Evolutionary conservation across 2,888 invertebrate species (phyloP).

Genomic region (Cosmia pyralina): DNA sequence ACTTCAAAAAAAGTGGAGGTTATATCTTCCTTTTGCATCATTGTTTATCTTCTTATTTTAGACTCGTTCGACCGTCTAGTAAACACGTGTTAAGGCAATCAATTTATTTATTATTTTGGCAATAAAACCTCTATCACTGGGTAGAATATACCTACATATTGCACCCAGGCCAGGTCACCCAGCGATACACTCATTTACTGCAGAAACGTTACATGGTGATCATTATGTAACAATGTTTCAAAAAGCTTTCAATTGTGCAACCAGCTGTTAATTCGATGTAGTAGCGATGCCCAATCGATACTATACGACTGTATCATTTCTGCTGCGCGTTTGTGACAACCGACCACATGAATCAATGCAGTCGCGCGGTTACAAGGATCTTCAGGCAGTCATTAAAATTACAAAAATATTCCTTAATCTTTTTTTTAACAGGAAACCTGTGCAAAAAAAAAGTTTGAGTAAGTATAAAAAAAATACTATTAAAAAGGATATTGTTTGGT

Average conservation of each 20-base stretch:
- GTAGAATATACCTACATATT: neutral
- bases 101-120: neutral
- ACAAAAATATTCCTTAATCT: neutral
- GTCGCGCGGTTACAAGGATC: neutral
- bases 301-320: neutral
- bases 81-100: conserved; percentile 76
- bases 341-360: neutral
- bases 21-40: conserved; percentile 23
- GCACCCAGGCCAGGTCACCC: neutral
- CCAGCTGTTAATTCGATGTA: neutral
- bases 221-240: neutral
- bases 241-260: neutral
- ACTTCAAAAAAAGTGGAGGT: too few relatives aligned
- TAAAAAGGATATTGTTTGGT: conserved; percentile 95
- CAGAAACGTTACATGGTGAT: neutral
- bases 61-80: conserved; percentile 87
- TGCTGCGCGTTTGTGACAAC: neutral
- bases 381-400: neutral
- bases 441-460: neutral
- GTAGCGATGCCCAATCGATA: neutral
- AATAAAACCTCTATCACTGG: neutral
- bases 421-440: neutral
- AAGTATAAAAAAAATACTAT: conserved; percentile 14
- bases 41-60: conserved; percentile 84
- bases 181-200: neutral